Base-by-base conservation (phyloP, 2,797 vertebrate genomes). In the Onychomys arenicola region DNA sequence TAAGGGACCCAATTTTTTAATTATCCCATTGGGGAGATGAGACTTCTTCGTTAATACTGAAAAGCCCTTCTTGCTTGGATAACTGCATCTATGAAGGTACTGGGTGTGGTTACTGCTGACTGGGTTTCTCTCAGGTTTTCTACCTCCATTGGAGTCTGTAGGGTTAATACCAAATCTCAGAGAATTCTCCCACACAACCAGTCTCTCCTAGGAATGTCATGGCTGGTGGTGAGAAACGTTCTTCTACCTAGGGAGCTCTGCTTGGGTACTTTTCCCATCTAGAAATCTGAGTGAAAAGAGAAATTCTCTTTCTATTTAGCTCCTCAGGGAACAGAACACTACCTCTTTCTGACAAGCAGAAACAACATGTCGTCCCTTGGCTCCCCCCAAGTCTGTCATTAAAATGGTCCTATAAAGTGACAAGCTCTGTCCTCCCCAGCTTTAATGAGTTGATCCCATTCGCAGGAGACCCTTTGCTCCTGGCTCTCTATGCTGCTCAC, bases 261-360 rank as follows among this genome's bases (percentile, higher is more conserved):
- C 49, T 40, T 88, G 67, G 85, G 23, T 29, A 73, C 67, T 73
- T 88, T 87, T 40, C 85, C 67, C 67, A 71, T 88, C 67, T 81
- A 43, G 23, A 91, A 92, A 94, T 94, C 23, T 40, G 40, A 65
- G 43, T 80, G 4, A 34, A 96, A 93, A 82, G 75, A 32, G 49
- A 86, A 80, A 80, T 77, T 63, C 17, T 73, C 23, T 86, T 90
- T 29, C 16, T 6, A 55, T 29, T 85, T 2, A 10, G 61, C 14
- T 96, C n/a, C 21, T 19, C 65, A 32, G 27, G 57, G 23, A 69
- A 5, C 63, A 49, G 59, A 90, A 78, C 85, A 78, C 32, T 63
- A 69, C 16, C 71, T 16, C 2, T 93, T 95, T 92, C 32, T 82
- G 86, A 94, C 11, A 78, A 85, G 78, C 40, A 91, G 46, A 95